Base-by-base conservation (phyloP, 2,888 invertebrate species). In the Seira musarum region DNA sequence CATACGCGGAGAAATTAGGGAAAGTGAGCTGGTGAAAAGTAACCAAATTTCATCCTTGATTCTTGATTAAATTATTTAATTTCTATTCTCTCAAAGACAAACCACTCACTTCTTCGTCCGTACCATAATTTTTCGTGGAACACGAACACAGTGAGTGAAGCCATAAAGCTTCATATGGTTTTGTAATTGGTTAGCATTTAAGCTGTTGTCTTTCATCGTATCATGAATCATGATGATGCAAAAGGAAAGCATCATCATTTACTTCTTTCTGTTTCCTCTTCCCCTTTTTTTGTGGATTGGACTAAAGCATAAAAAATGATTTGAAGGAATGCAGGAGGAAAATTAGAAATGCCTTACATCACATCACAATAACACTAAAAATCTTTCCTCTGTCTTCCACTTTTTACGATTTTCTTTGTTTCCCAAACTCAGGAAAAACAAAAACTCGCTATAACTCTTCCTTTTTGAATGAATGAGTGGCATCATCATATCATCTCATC, bases 31-130 rank as follows among this genome's bases (percentile, higher is more conserved):
- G 13, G 22, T 15, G 64, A 63, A 63, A 19, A 22, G 73, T 35
- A 65, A 74, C 30, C 35, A 69, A 65, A 71, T 66, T 70, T 71
- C 22, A 17, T 15, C 22, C 65, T 19, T 63, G 79, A 69, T 73
- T 80, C 73, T 69, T 80, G 79, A 80, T 80, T 80, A 80, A 74
- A 74, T 80, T 80, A 80, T 78, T 78, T 78, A 80, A 80, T 74
- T 80, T 74, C 65, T 65, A 65, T 72, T 63, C 30, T n/a, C n/a
- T 68, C 68, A 80, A 74, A 80, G 79, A 74, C 79, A 80, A 72
- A 63, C 17, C 10, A 60, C n/a, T n/a, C n/a, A n/a, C n/a, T n/a
- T n/a, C n/a, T n/a, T n/a, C n/a, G n/a, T n/a, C n/a, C n/a, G n/a
- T n/a, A n/a, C n/a, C n/a, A n/a, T n/a, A n/a, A n/a, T n/a, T n/a